These are phyloP conservation scores for Dryoscopus gambensis DNA, from an alignment of 2,113 vertebrate species.

Conservation along the genomic window DNA sequence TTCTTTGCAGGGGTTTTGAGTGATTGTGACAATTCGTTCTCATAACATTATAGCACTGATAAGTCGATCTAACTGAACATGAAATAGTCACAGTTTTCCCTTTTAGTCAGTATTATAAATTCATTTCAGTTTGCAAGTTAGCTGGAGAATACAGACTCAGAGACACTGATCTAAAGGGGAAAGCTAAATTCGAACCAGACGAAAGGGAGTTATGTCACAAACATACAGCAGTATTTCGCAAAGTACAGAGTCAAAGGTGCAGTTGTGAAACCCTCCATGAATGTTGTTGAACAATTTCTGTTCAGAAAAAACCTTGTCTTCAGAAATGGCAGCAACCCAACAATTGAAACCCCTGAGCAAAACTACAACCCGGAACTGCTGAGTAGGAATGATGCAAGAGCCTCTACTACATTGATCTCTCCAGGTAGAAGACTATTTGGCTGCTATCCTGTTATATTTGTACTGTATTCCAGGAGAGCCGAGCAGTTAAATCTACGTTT, in stretches of 20 bases:
- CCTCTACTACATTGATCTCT: not conserved
- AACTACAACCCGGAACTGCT: not conserved
- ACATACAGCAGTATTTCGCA: not conserved
- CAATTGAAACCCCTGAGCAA: not conserved
- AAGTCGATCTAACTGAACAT: not conserved
- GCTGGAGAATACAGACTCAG: not conserved
- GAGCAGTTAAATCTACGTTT: not conserved
- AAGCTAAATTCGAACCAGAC: not conserved
- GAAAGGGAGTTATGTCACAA: not conserved
- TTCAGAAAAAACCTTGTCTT: not conserved
- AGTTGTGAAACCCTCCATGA: not conserved
- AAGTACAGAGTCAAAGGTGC: not conserved
- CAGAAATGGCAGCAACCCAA: not conserved
- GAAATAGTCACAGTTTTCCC: not conserved
- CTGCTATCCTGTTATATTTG: not conserved
- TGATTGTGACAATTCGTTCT: not conserved
- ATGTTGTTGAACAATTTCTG: not conserved
- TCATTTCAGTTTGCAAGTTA: not conserved
- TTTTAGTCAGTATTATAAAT: not conserved
- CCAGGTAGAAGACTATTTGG: not conserved
- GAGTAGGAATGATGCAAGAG: not conserved
- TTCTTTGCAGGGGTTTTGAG: not conserved
- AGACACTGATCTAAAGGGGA: not conserved
- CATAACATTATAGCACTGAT: not conserved
- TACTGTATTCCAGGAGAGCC: not conserved